Conservation (phyloP, 2,797 vertebrate species). For the Lateolabrax maculatus region DNA sequence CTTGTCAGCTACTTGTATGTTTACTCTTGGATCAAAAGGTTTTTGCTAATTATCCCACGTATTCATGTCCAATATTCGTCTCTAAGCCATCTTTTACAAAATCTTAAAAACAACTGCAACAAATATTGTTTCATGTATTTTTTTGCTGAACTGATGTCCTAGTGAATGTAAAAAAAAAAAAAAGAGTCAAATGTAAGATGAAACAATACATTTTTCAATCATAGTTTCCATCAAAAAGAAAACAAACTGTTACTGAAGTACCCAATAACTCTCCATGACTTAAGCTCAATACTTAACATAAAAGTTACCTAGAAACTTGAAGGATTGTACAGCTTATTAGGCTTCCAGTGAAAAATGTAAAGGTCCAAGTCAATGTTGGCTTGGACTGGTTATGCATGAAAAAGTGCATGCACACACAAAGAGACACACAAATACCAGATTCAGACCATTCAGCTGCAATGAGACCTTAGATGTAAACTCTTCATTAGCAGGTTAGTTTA, state of each 20-base stretch:
- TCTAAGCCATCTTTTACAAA: background rate
- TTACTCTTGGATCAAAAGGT: background rate
- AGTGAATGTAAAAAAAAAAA: background rate
- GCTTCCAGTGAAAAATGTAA: background rate
- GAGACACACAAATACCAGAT: background rate
- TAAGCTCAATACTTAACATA: background rate
- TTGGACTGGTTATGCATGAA: constrained; percentile 8
- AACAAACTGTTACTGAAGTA: background rate
- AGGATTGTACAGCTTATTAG: background rate
- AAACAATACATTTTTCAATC: background rate
- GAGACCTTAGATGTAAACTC: constrained; percentile 31
- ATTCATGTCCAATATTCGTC: background rate
- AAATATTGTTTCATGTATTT: background rate
- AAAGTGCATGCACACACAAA: background rate
- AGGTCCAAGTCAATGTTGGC: background rate
- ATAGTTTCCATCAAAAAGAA: background rate
- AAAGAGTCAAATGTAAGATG: background rate
- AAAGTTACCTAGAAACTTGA: background rate
- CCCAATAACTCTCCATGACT: background rate
- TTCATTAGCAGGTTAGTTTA: constrained; percentile 31
- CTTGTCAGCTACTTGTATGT: background rate
- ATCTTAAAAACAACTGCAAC: background rate
- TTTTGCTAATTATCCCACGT: background rate
- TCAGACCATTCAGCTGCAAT: constrained; percentile 23
- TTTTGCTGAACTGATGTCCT: background rate